Evolutionary conservation across 2,888 invertebrate species (phyloP).

Genomic region (Drosophila meridionalis): DNA sequence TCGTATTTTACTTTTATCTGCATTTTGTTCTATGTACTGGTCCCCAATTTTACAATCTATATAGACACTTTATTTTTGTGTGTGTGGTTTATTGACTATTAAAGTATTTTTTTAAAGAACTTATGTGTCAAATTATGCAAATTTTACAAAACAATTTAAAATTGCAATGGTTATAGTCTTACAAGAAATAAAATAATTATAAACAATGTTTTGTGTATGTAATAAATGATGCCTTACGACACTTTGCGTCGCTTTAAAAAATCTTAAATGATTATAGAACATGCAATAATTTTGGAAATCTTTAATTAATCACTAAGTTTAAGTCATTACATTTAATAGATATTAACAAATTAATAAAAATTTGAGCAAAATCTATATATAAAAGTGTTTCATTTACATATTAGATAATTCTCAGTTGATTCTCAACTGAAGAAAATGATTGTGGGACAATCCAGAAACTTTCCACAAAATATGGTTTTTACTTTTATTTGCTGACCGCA

Average conservation of each 20-base stretch:
- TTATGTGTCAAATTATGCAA: conserved; percentile 40
- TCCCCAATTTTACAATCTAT: conserved; percentile 33
- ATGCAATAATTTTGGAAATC: conserved; percentile 34
- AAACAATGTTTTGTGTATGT: conserved; percentile 13
- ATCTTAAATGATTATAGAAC: conserved; percentile 1
- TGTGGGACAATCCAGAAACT: too few species aligned
- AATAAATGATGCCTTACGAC: conserved; percentile 53
- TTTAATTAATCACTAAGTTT: conserved; percentile 52
- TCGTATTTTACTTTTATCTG: conserved; percentile 34
- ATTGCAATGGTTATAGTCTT: conserved; percentile 16
- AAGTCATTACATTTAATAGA: conserved; percentile 79
- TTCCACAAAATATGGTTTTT: too few species aligned
- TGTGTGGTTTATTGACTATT: conserved; percentile 31
- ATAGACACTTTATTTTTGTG: conserved; percentile 17
- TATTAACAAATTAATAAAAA: conserved; percentile 66
- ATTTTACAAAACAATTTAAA: conserved; percentile 24
- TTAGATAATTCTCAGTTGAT: neutral
- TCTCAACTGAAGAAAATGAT: too few species aligned
- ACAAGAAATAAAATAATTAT: conserved; percentile 18
- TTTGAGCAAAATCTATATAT: conserved; percentile 13
- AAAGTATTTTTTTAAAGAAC: conserved; percentile 26
- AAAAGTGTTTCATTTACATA: conserved; percentile 9
- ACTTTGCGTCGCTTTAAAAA: conserved; percentile 10
- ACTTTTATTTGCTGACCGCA: too few species aligned
- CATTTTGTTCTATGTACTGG: conserved; percentile 42